Evolutionary conservation across 1,140 invertebrate genomes (phyloP), one percentile per base, ranked within the genome.

Genomic region (Drosophila gunungcola): DNA sequence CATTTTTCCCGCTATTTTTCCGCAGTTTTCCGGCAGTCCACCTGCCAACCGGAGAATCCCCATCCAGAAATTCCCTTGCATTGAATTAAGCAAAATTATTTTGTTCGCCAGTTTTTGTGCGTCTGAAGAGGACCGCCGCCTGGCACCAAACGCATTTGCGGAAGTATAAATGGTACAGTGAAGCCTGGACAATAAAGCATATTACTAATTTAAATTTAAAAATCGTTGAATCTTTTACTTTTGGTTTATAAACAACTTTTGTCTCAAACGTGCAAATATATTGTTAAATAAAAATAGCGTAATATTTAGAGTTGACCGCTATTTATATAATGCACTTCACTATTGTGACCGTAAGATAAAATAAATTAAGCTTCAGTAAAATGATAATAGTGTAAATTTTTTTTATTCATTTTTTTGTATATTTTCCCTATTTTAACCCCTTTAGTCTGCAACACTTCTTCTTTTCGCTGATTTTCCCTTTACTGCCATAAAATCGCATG

Each of bases 41-140:
- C 21, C 52, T 51, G 42, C 62, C 27, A 51, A 34, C 42, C 16
- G 38, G 52, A n/a, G 65, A 48, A 25, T 53, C 52, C 41, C 25
- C 29, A 27, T 10, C 39, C 64, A 38, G 64, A 38, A 52, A 67
- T 67, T 78, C 41, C 76, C 60, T 70, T 60, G 57, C 81, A 77
- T 73, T 85, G 81, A 85, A 85, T 85, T 85, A 85, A 85, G 73
- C 77, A 77, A 85, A 65, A 85, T 85, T 85, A 85, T 85, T 80
- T 84, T 68, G 74, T 56, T 73, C 63, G 57, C 58, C 54, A 39
- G 56, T 85, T 85, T 77, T 79, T 73, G 46, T 25, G 62, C 16
- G 46, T 68, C 39, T 55, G 43, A 67, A 56, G 48, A 38, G 76
- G 76, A 74, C 80, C 61, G 64, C 61, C 42, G 64, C 61, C 42